Evolutionary conservation across 2,113 vertebrate genomes (phyloP), one percentile per base, ranked within the genome.

Genomic region (Hiodon alosoides): DNA sequence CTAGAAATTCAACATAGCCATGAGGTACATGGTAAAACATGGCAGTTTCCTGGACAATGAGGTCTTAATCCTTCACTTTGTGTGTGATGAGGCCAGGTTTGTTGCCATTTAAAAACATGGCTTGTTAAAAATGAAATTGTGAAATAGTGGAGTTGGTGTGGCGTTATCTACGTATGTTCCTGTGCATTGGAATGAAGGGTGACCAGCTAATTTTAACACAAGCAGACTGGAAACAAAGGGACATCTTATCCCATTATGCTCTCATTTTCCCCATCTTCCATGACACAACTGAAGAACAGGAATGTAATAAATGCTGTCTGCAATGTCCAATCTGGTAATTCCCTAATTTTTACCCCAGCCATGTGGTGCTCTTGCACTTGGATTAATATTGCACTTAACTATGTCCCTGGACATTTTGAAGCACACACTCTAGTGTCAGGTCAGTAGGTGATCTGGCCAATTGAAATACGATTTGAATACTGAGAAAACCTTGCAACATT

Each of bases 31-130:
- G 91, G 88, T 83, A 3, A 87, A 87, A 47, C 85, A 90, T 0
- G 88, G 84, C 10, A 80, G 1, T 51, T 93, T 93, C 76, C 54
- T 81, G 62, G 87, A 92, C 71, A 86, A 84, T 3, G 90, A 93
- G 78, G 76, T 86, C 60, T 76, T 93, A 71, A 81, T 86, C 51
- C 87, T 93, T 52, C 92, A 93, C 80, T 92, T 89, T 74, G 91
- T 87, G 80, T 89, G 90, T 31, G 95, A 97, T 78, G 86, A 84
- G 73, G 86, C 91, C 72, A 98, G 96, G 31, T 31, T 31, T 31
- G 31, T 31, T 31, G 31, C 31, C 31, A 31, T 31, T 31, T 31
- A 31, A 31, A 31, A 31, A 31, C 31, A 31, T 31, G 31, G 31
- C 31, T 31, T 31, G 31, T 31, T 31, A 31, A 31, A 31, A 31